These are phyloP conservation scores for Acridotheres tristis DNA, from an alignment of 2,797 vertebrate genomes.

Conservation along the genomic window DNA sequence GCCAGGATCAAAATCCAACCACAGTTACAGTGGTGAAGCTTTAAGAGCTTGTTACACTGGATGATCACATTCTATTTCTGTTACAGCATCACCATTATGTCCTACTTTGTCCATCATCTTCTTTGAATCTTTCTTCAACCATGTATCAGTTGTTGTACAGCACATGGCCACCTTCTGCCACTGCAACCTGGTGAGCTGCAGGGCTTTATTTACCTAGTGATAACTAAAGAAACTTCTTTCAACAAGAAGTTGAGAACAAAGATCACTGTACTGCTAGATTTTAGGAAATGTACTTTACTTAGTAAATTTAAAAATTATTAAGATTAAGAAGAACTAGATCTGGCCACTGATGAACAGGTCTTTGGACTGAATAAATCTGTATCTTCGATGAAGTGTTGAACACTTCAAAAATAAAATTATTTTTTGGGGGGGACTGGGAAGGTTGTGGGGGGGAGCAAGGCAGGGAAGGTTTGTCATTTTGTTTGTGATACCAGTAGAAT, in stretches of 20 bases:
- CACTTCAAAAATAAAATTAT: neutral
- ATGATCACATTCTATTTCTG: neutral
- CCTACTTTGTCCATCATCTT: neutral
- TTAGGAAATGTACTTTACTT: neutral
- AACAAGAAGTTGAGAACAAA: neutral
- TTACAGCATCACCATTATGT: neutral
- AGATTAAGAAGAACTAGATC: neutral
- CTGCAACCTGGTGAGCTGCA: neutral
- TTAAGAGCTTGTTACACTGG: neutral
- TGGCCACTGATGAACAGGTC: neutral
- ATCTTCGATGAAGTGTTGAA: neutral
- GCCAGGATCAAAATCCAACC: neutral
- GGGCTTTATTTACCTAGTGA: neutral
- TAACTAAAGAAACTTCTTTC: neutral
- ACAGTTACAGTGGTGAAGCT: fast-evolving
- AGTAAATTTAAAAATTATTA: neutral
- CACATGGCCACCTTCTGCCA: neutral
- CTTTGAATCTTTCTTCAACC: neutral
- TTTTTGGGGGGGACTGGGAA: fast-evolving
- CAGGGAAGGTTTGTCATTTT: neutral
- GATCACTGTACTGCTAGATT: neutral
- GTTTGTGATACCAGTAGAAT: neutral
- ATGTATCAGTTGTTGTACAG: fast-evolving
- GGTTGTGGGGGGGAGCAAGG: fast-evolving
- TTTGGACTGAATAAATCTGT: neutral